Base-by-base conservation (phyloP, 2,113 vertebrate genomes). In the Engraulis encrasicolus region DNA sequence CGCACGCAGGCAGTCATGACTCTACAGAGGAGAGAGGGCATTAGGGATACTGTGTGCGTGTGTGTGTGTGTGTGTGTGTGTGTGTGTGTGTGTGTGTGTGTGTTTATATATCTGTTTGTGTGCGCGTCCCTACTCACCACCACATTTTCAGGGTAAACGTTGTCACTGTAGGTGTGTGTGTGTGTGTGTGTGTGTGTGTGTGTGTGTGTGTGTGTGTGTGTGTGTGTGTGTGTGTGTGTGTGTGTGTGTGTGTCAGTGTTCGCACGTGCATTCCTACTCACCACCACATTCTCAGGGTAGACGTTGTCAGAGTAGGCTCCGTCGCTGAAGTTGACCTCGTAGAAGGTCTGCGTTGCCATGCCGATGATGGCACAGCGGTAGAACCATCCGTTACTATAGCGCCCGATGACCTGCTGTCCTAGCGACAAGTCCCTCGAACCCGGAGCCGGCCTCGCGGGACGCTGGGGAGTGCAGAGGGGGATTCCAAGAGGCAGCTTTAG, bases 261-360 rank as follows among this genome's bases (percentile, higher is more conserved):
- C 40, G 40, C 40, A 45, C 40, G 45, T n/a, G 20, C 0, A 34
- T 9, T 3, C 40, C 40, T 45, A 45, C 98, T 96, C 93, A 99
- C 98, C 3, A 95, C 87, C 81, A 99, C 92, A 90, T 97, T 98
- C 91, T 99, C 98, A 0, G 98, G 98, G 88, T 96, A 95, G 12
- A 99, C 86, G 89, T 99, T 99, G 95, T 99, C 97, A 0, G 97
- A 98, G 94, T 99, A 99, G 1, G 98, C 99, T 2, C 98, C 98
- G 0, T 99, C 97, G 0, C 99, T 97, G 0, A 97, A 99, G 93
- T 98, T 99, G 18, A 99, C 97, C 89, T 99, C 98, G 2, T 98
- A 99, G 94, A 96, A 96, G 1, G 94, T 97, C 92, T 99, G 98
- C 0, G 95, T 94, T 0, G 95, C 96, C 50, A 90, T 93, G 85